phyloP scores from a whole-genome alignment of 2,888 invertebrate genomes.

The Limnephilus lunatus region DNA sequence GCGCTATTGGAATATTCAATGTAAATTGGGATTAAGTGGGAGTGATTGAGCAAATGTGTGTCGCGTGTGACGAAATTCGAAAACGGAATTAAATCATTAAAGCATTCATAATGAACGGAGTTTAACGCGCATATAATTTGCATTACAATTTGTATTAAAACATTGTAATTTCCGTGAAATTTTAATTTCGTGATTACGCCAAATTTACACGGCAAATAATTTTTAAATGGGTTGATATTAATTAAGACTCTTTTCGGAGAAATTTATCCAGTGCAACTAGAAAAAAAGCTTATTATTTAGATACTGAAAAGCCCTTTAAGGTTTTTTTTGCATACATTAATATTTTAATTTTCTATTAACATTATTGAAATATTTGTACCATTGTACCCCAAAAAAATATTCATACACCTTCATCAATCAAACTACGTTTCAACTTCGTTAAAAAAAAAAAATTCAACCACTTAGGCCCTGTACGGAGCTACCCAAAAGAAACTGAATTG shows the following conservation, averaged over 20 bases:
- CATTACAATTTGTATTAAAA: not conserved
- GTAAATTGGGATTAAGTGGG: constrained; percentile 42
- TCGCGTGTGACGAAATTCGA: constrained; percentile 31
- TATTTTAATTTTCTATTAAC: too few species aligned
- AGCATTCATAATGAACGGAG: constrained; percentile 13
- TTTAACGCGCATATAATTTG: constrained; percentile 1
- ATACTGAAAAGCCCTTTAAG: not conserved
- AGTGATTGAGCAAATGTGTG: constrained; percentile 40
- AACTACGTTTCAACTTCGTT: too few species aligned
- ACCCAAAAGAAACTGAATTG: too few species aligned
- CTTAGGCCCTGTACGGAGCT: too few species aligned
- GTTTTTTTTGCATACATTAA: too few species aligned
- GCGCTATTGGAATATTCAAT: constrained; percentile 24
- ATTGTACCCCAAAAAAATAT: too few species aligned
- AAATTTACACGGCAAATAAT: not conserved
- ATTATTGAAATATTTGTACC: too few species aligned
- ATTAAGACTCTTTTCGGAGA: not conserved
- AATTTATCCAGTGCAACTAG: not conserved
- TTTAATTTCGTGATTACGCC: not conserved
- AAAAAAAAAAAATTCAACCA: too few species aligned
- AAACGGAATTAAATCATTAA: constrained; percentile 9
- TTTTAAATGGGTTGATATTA: not conserved
- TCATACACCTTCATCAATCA: too few species aligned
- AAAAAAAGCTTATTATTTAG: not conserved
- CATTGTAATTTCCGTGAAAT: not conserved